Conservation (phyloP, 2,797 vertebrate genomes). For the Mus caroli region DNA sequence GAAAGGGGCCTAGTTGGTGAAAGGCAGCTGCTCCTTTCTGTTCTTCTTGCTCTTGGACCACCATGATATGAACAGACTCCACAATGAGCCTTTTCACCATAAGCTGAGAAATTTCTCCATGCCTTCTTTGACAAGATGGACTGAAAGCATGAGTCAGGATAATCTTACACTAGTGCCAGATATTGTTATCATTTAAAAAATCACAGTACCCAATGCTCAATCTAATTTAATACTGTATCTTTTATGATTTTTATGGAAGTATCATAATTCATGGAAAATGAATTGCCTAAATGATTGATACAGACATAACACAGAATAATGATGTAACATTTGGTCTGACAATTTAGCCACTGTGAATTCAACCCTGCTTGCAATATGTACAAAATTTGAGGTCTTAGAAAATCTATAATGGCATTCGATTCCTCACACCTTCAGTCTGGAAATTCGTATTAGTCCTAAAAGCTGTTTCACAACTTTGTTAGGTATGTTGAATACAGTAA, state of each 20-base stretch:
- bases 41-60: background rate
- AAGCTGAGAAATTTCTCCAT: background rate
- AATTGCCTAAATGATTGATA: background rate
- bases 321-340: background rate
- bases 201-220: background rate
- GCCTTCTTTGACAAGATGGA: background rate
- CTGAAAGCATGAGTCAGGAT: background rate
- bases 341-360: background rate
- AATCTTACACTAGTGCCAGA: background rate
- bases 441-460: background rate
- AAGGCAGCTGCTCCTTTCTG: background rate
- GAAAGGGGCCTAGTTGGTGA: background rate
- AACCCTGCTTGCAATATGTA: background rate
- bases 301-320: background rate
- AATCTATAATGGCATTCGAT: background rate
- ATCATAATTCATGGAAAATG: background rate
- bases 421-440: background rate
- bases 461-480: background rate
- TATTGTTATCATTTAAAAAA: background rate
- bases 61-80: background rate
- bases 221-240: background rate
- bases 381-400: background rate
- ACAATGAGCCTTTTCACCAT: fast-evolving
- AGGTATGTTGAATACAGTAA: background rate
- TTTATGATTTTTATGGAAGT: background rate